phyloP scores from a whole-genome alignment of 1,140 invertebrate species.

The Gryllus bimaculatus region DNA sequence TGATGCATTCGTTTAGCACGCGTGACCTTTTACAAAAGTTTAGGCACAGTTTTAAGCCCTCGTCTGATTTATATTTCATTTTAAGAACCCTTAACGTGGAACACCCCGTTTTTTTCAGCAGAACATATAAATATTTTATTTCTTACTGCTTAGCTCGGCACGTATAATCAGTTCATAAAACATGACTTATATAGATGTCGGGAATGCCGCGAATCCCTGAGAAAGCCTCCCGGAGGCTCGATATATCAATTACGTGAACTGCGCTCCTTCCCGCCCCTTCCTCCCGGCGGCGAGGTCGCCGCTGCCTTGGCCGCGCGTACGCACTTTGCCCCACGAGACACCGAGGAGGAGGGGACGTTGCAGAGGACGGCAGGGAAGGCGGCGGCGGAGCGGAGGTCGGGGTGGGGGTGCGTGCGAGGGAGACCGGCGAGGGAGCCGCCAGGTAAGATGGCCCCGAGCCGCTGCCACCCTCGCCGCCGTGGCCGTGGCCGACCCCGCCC shows the following conservation, averaged over 20 bases:
- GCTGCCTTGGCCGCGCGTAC: not conserved
- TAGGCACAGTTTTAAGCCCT: too few relatives aligned
- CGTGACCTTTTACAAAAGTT: too few relatives aligned
- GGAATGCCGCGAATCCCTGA: not conserved
- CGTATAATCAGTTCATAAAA: constrained; percentile 5
- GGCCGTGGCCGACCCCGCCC: too few relatives aligned
- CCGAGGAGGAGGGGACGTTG: not conserved
- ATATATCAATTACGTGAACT: not conserved
- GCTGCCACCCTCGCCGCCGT: not conserved
- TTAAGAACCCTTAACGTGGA: too few relatives aligned
- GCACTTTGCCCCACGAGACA: not conserved
- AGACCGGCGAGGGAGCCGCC: not conserved
- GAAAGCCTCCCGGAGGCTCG: not conserved
- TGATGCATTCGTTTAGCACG: too few relatives aligned
- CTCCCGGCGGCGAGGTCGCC: not conserved
- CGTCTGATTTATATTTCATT: too few relatives aligned
- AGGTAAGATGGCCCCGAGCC: not conserved
- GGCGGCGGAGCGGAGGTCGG: too few relatives aligned
- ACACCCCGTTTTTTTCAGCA: too few relatives aligned
- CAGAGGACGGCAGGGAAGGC: not conserved
- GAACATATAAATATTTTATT: not conserved
- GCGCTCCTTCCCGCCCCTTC: not conserved
- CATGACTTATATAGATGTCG: not conserved
- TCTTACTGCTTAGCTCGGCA: not conserved
- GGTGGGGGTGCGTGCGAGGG: not conserved